Evolutionary conservation across 2,113 vertebrate genomes (phyloP).

Genomic region (Raja brachyura): DNA sequence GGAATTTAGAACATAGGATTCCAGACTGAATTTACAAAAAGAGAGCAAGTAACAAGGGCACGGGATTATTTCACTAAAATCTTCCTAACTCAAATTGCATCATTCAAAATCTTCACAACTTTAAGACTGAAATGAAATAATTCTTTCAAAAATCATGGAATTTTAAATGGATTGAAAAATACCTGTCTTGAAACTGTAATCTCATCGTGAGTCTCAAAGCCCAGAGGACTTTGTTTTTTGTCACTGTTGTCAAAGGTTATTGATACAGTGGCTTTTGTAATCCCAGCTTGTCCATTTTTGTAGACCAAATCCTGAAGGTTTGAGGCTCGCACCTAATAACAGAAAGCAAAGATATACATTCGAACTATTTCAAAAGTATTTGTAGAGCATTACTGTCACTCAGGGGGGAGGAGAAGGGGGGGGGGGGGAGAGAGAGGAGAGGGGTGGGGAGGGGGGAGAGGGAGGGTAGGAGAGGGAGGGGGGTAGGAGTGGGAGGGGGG

Average conservation of each 20-base stretch:
- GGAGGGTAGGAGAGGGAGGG: no score
- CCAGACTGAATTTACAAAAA: background rate
- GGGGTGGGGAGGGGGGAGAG: no score
- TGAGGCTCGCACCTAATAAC: conserved; percentile 75
- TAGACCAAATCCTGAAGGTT: conserved; percentile 89
- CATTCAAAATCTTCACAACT: background rate
- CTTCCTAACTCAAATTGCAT: background rate
- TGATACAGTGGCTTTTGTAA: conserved; percentile 83
- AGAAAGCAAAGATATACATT: conserved; percentile 22
- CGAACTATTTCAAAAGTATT: background rate
- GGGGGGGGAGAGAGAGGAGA: no score
- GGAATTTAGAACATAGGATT: background rate
- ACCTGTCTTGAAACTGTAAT: conserved; percentile 90
- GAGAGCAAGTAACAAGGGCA: background rate
- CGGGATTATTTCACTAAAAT: background rate
- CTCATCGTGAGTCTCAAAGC: conserved; percentile 81
- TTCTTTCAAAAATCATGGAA: background rate
- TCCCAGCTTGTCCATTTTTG: conserved; percentile 86
- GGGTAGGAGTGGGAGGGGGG: no score
- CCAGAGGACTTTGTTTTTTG: conserved; percentile 83
- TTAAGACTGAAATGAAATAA: background rate
- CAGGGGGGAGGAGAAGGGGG: no score
- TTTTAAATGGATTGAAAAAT: conserved; percentile 40
- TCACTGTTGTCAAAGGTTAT: conserved; percentile 90
- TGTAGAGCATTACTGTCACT: no score